Conservation (phyloP, 2,113 vertebrate genomes). For the Corythoichthys intestinalis region DNA sequence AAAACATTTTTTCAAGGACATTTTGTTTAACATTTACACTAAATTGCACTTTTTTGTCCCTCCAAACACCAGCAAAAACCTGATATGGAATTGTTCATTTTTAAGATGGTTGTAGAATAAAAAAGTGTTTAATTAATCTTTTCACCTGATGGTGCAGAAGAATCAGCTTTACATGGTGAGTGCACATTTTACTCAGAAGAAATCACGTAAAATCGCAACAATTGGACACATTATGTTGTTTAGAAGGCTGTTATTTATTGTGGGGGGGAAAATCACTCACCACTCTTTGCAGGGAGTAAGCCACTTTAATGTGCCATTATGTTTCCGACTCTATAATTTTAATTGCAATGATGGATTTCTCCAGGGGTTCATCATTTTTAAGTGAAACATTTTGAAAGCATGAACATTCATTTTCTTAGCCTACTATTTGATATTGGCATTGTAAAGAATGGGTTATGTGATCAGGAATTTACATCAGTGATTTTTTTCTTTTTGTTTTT, state of each 20-base stretch:
- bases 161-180: neutral
- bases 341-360: neutral
- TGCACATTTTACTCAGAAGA: neutral
- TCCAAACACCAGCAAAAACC: neutral
- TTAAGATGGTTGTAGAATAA: neutral
- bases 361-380: conserved; percentile 1
- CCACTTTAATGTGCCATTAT: conserved; percentile 39
- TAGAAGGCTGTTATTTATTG: neutral
- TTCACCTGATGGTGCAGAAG: neutral
- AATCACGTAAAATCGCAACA: too few relatives aligned
- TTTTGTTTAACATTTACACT: too few relatives aligned
- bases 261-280: neutral
- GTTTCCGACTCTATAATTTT: conserved; percentile 21
- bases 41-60: neutral
- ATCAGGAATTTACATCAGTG: too few relatives aligned
- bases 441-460: too few relatives aligned
- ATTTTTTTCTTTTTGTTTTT: too few relatives aligned
- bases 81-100: neutral
- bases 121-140: neutral
- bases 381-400: conserved; percentile 30
- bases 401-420: conserved; percentile 18
- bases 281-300: neutral
- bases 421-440: conserved; percentile 6
- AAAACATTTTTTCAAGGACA: too few relatives aligned
- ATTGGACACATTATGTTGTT: neutral